phyloP scores from a whole-genome alignment of 2,113 vertebrate species.

The Lophura nycthemera region DNA sequence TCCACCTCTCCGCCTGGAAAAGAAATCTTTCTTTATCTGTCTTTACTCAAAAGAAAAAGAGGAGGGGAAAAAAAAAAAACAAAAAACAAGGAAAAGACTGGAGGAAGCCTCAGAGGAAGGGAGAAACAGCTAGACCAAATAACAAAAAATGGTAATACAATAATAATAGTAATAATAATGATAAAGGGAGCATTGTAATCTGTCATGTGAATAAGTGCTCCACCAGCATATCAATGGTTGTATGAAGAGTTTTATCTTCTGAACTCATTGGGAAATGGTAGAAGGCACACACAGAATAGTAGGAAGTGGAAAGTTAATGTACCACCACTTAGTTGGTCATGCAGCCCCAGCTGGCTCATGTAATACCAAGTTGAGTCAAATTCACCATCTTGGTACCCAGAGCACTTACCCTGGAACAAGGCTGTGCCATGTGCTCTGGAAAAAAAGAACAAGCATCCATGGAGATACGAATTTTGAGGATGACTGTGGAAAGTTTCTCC shows the following conservation, averaged over 20 bases:
- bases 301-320: background rate
- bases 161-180: background rate
- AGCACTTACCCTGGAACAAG: background rate
- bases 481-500: background rate
- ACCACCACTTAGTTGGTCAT: background rate
- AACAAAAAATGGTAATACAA: background rate
- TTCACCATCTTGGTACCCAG: background rate
- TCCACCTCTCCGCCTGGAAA: slow-evolving; percentile 58
- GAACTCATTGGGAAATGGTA: background rate
- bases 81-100: background rate
- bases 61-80: background rate
- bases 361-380: too few relatives aligned
- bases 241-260: background rate
- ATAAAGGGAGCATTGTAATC: background rate
- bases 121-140: background rate
- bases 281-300: rapidly evolving
- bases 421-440: rapidly evolving
- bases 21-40: slow-evolving; percentile 41
- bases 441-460: rapidly evolving
- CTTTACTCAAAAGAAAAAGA: background rate
- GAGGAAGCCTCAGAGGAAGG: background rate
- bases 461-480: background rate
- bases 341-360: background rate
- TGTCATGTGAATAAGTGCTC: background rate
- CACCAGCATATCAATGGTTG: background rate